Conservation (phyloP, 2,113 vertebrate species). For the Pagrus major region DNA sequence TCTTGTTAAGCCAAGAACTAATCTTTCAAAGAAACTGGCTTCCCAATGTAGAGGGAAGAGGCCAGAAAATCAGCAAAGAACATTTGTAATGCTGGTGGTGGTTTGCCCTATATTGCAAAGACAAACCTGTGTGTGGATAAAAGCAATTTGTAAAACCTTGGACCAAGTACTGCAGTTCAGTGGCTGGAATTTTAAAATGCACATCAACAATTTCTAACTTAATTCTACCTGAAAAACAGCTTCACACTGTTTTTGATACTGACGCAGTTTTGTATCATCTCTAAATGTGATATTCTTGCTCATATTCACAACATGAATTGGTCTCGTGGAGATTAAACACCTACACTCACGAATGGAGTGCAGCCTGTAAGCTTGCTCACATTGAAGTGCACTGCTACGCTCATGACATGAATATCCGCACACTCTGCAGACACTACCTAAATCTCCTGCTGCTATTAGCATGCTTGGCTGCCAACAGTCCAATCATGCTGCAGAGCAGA, state of each 20-base stretch:
- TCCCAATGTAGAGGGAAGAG: conserved; percentile 20
- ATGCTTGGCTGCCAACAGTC: conserved; percentile 4
- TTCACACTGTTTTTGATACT: neutral
- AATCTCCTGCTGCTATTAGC: neutral
- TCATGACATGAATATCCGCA: neutral
- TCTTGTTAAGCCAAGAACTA: conserved; percentile 16
- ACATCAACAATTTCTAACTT: neutral
- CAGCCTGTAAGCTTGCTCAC: neutral
- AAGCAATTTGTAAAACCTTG: conserved; percentile 1
- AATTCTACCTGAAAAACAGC: neutral
- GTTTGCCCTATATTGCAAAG: conserved; percentile 15
- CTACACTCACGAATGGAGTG: neutral
- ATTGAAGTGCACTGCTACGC: neutral
- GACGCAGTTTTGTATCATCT: neutral
- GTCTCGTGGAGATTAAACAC: neutral
- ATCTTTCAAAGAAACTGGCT: conserved; percentile 28
- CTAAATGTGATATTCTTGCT: neutral
- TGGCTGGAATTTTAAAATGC: neutral
- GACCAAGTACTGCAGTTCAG: neutral
- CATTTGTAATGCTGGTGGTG: conserved; percentile 31
- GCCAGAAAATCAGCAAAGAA: conserved; percentile 19
- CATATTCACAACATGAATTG: neutral
- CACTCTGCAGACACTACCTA: neutral
- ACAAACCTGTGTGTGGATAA: neutral
- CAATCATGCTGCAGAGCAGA: neutral